A percentile compares a stretch with the other conserved stretches of the same genome.
Evolutionary conservation across 2,888 invertebrate genomes (phyloP).

Genomic region (Polia nebulosa): DNA sequence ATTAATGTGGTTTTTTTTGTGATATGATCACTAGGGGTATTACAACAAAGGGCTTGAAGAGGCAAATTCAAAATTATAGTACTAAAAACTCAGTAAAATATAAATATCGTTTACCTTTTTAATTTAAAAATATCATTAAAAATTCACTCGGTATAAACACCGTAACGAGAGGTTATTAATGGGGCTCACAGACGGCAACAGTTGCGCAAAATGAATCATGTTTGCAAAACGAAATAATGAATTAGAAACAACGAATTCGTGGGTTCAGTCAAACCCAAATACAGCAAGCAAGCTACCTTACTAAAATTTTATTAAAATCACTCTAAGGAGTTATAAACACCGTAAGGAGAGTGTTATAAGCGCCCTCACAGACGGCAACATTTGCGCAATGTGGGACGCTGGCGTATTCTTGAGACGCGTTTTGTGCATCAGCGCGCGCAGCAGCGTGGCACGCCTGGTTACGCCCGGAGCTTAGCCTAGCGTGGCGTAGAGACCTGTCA

Average conservation of each 20-base stretch:
- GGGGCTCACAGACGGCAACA: too few species aligned
- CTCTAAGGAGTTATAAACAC: conserved; percentile 26
- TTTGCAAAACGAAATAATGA: too few species aligned
- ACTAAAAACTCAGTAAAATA: too few species aligned
- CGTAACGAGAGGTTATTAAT: too few species aligned
- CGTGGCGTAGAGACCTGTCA: conserved; percentile 55
- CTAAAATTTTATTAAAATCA: conserved; percentile 6
- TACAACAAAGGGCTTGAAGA: too few species aligned
- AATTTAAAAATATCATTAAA: too few species aligned
- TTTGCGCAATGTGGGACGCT: conserved; percentile 42
- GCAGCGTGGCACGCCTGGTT: conserved; percentile 48
- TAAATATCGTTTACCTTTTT: too few species aligned
- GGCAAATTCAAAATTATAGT: too few species aligned
- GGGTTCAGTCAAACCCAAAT: background rate
- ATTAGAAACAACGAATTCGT: background rate
- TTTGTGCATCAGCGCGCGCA: conserved; percentile 62
- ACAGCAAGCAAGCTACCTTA: background rate
- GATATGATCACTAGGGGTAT: too few species aligned
- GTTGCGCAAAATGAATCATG: too few species aligned
- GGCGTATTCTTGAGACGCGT: conserved; percentile 46
- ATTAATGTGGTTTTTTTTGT: too few species aligned
- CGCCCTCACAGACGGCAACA: conserved; percentile 38
- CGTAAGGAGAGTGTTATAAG: conserved; percentile 39
- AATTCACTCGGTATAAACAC: too few species aligned
- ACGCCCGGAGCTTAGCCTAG: conserved; percentile 56